phyloP scores from a whole-genome alignment of 1,140 invertebrate genomes.

The Andricus grossulariae region DNA sequence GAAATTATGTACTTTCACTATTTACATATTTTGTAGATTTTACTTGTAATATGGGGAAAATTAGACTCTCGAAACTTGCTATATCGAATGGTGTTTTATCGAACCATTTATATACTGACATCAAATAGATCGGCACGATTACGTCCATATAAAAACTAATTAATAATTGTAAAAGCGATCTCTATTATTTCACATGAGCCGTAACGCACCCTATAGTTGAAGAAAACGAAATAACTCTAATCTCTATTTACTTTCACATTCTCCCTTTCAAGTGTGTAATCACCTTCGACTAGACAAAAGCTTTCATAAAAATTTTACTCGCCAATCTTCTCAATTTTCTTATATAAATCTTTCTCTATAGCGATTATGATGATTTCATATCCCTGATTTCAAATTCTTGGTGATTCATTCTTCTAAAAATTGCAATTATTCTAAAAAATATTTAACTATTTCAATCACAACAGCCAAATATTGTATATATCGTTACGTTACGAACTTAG shows the following conservation, averaged over 20 bases:
- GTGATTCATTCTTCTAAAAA: too few relatives aligned
- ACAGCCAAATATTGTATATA: too few relatives aligned
- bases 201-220: not conserved
- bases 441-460: too few relatives aligned
- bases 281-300: not conserved
- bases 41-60: not conserved
- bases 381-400: too few relatives aligned
- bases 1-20: not conserved
- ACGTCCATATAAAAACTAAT: conserved; percentile 5
- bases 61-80: not conserved
- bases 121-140: not conserved
- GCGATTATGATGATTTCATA: too few relatives aligned
- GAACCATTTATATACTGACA: not conserved
- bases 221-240: not conserved
- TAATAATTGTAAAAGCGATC: not conserved
- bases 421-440: too few relatives aligned
- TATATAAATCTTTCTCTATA: not conserved
- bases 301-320: not conserved
- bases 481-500: too few relatives aligned
- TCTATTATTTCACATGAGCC: not conserved
- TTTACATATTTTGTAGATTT: conserved; percentile 6
- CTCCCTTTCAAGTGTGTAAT: not conserved
- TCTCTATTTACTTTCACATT: conserved; percentile 8
- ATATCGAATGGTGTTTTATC: not conserved
- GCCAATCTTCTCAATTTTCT: not conserved